A percentile compares a stretch with the other conserved stretches of the same genome.
These are phyloP conservation scores for Apodemus sylvaticus DNA, from an alignment of 2,113 vertebrate species.

Conservation along the genomic window DNA sequence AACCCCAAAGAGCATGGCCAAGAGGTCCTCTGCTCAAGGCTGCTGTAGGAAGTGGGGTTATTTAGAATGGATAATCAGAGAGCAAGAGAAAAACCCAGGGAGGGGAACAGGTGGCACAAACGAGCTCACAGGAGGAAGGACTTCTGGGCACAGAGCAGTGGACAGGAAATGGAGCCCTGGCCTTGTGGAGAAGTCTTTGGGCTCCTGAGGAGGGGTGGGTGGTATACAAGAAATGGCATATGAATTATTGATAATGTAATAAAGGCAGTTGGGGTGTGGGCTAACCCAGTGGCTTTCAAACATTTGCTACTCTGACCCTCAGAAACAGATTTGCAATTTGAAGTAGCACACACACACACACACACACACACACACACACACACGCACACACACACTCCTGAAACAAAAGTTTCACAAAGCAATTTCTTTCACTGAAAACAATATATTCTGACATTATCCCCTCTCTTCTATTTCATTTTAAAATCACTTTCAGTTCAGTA, in stretches of 20 bases:
- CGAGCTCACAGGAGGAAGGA: neutral
- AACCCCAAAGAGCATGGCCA: neutral
- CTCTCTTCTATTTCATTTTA: conserved; percentile 63
- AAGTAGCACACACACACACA: neutral
- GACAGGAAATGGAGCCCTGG: neutral
- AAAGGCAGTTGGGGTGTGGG: neutral
- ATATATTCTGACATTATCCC: conserved; percentile 40
- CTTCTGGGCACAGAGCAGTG: neutral
- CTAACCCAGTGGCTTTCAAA: neutral
- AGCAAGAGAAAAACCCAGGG: neutral
- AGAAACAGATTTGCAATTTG: conserved; percentile 31
- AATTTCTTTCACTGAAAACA: conserved; percentile 55
- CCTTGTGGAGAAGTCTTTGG: neutral
- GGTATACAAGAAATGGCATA: neutral
- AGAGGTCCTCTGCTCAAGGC: neutral
- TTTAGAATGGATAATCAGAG: neutral
- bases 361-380: neutral
- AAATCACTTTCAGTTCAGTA: conserved; percentile 63
- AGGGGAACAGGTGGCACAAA: neutral
- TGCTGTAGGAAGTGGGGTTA: neutral
- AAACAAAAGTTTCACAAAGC: conserved; percentile 61
- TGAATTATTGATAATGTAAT: neutral
- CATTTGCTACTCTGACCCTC: neutral
- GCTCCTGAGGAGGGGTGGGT: neutral
- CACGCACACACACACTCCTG: neutral